Conservation (phyloP, 2,888 invertebrate species). For the Eurytoma adleriae region DNA sequence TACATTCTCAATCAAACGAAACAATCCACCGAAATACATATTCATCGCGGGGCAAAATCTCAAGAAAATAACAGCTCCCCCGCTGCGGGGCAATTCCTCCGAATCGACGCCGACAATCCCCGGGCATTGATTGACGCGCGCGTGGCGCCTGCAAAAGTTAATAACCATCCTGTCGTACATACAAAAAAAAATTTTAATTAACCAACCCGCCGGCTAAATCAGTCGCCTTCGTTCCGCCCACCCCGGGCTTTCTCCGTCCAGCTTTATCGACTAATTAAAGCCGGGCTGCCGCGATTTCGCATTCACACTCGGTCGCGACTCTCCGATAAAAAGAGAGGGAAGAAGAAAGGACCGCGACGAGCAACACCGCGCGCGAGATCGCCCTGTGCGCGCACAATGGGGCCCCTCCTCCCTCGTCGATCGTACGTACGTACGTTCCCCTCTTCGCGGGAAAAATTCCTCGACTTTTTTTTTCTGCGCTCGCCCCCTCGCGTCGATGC, state of each 20-base stretch:
- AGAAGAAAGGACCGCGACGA: background rate
- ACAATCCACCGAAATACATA: background rate
- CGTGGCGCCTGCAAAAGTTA: background rate
- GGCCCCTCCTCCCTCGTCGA: too few relatives aligned
- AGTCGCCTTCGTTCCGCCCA: background rate
- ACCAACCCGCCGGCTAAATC: background rate
- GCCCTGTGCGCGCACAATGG: too few relatives aligned
- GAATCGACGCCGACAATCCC: background rate
- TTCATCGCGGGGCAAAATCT: background rate
- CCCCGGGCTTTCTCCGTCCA: background rate
- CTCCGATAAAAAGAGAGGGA: background rate
- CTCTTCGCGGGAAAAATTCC: too few relatives aligned
- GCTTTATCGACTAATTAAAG: conserved; percentile 34
- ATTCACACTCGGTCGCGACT: background rate
- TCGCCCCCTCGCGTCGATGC: too few relatives aligned
- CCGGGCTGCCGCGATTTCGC: background rate
- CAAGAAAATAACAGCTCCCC: background rate
- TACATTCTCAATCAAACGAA: background rate
- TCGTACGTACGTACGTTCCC: too few relatives aligned
- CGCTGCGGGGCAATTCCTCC: background rate
- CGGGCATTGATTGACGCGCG: background rate
- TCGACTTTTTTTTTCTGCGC: too few relatives aligned
- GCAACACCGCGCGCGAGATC: background rate
- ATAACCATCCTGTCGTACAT: background rate
- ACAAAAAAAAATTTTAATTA: conserved; percentile 35